Conservation (phyloP, 2,797 vertebrate species). For the Lepus oiostolus region DNA sequence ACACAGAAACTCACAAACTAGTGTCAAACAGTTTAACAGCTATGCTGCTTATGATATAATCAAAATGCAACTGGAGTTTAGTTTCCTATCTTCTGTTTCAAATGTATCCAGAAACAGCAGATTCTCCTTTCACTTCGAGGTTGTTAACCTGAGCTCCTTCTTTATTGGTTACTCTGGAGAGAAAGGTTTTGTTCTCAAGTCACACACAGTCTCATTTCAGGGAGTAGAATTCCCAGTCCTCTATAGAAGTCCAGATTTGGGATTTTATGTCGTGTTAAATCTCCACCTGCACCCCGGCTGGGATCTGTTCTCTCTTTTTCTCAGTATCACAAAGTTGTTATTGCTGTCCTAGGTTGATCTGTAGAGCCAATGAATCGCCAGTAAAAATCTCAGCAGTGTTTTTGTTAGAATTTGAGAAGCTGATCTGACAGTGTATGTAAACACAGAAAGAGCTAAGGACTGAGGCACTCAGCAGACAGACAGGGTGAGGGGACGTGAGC, state of each 20-base stretch:
- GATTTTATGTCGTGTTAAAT: slow-evolving; percentile 45
- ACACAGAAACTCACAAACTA: neutral
- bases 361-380: neutral
- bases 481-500: neutral
- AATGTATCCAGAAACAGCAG: neutral
- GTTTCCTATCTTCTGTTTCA: neutral
- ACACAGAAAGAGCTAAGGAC: neutral
- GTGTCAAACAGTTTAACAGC: neutral
- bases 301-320: neutral
- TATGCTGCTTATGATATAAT: neutral
- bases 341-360: neutral
- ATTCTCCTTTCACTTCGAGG: neutral
- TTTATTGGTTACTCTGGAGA: slow-evolving; percentile 3
- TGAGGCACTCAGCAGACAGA: neutral
- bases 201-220: slow-evolving; percentile 19
- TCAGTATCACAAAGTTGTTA: neutral
- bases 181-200: neutral
- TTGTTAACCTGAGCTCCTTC: neutral
- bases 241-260: neutral
- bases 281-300: neutral
- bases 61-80: neutral
- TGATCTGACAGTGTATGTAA: neutral
- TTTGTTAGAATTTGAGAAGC: slow-evolving; percentile 8
- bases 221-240: neutral
- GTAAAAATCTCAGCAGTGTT: neutral